These are phyloP conservation scores for Aplidium turbinatum DNA, from an alignment of 23 tunicate genomes.

Conservation along the genomic window DNA sequence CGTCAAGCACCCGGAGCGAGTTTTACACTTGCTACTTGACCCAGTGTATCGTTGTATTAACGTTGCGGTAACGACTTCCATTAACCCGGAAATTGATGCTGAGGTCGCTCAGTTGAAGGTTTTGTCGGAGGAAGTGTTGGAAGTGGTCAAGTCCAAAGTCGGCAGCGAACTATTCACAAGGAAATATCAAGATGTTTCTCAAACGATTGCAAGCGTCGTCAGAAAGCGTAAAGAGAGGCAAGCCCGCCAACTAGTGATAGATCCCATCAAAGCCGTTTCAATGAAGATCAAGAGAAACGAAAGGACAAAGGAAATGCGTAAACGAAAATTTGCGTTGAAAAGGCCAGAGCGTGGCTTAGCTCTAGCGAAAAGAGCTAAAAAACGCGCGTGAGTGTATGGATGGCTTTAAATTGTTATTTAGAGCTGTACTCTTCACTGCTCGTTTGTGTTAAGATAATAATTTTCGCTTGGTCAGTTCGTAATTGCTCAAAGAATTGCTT, in stretches of 20 bases:
- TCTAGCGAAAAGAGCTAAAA: not conserved
- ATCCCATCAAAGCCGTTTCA: conserved; percentile 64
- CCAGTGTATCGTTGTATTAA: conserved; percentile 58
- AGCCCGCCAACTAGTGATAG: conserved; percentile 51
- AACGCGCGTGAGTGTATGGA: too few relatives aligned
- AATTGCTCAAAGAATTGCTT: too few relatives aligned
- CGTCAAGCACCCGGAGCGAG: conserved; percentile 24
- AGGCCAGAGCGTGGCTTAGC: conserved; percentile 58
- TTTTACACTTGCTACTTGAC: conserved; percentile 38
- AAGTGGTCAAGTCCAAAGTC: conserved; percentile 51
- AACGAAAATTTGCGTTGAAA: conserved; percentile 51
- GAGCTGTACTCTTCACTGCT: too few relatives aligned
- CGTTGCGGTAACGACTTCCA: conserved; percentile 12
- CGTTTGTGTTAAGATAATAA: too few relatives aligned
- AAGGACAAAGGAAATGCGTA: conserved; percentile 41
- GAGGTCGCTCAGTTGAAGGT: conserved; percentile 36
- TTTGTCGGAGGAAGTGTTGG: conserved; percentile 64
- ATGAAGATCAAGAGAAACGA: conserved; percentile 46
- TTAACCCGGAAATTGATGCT: conserved; percentile 28
- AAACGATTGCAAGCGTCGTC: conserved; percentile 26
- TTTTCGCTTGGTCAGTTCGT: too few relatives aligned
- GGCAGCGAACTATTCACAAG: conserved; percentile 41
- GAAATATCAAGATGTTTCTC: conserved; percentile 37
- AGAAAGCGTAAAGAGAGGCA: conserved; percentile 47
- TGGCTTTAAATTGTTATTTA: too few relatives aligned